These are phyloP conservation scores for Chrysaora quinquecirrha DNA, from an alignment of 30 jellyfish, hydroid and myxozoan genomes.

Conservation along the genomic window DNA sequence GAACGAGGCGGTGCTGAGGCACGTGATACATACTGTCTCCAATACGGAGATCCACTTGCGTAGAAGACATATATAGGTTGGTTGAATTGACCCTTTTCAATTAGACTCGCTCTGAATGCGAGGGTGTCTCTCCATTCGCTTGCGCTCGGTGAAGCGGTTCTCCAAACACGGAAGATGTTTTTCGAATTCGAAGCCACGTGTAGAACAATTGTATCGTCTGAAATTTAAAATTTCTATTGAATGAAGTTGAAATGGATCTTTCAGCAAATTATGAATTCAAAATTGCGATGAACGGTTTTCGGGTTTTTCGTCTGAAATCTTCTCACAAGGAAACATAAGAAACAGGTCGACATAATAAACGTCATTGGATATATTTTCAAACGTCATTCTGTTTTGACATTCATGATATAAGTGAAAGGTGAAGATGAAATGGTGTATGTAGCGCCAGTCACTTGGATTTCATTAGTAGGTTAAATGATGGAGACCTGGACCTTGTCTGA, in stretches of 20 bases:
- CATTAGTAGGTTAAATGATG: no score
- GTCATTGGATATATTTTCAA: no score
- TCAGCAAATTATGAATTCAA: no score
- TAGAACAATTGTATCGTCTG: slow-evolving; percentile 62
- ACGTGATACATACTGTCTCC: slow-evolving; percentile 92
- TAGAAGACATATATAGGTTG: slow-evolving; percentile 77
- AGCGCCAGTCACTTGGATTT: no score
- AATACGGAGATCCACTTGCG: slow-evolving; percentile 93
- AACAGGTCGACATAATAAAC: no score
- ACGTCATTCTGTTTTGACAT: no score
- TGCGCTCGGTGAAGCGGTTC: slow-evolving; percentile 63
- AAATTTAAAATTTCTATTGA: not conserved
- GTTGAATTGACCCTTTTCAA: slow-evolving; percentile 63
- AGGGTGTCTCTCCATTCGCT: slow-evolving; percentile 94
- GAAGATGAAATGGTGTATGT: no score
- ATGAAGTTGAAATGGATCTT: slow-evolving; percentile 6
- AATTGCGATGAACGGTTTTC: no score
- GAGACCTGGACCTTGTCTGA: no score
- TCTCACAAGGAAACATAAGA: no score
- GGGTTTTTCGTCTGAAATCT: no score
- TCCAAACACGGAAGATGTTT: slow-evolving; percentile 73
- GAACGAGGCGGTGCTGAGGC: slow-evolving; percentile 81
- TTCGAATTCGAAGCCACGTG: slow-evolving; percentile 79
- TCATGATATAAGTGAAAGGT: no score
- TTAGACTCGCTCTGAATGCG: slow-evolving; percentile 59